phyloP scores from a whole-genome alignment of 1,140 invertebrate genomes.

The Cepaea nemoralis region DNA sequence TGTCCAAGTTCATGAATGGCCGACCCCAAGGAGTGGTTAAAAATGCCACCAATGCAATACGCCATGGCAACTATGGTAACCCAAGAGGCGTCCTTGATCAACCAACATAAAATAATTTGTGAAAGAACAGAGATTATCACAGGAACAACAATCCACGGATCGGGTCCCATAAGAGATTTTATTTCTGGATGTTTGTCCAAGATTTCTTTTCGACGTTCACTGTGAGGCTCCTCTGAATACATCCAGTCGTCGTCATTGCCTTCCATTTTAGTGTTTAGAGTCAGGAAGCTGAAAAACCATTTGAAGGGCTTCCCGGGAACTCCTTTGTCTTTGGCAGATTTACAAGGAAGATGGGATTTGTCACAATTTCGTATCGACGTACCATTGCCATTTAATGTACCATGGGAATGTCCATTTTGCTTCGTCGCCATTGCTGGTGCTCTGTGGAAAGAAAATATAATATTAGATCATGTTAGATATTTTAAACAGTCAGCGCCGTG shows the following conservation, averaged over 20 bases:
- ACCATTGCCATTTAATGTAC: background rate
- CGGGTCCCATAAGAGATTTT: conserved; percentile 70
- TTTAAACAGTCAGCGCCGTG: too few relatives aligned
- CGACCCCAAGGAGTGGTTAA: conserved; percentile 70
- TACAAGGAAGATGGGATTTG: background rate
- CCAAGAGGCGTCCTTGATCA: conserved; percentile 64
- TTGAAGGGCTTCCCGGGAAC: conserved; percentile 33
- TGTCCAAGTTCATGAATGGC: conserved; percentile 72
- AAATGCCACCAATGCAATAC: conserved; percentile 66
- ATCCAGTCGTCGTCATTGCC: conserved; percentile 56
- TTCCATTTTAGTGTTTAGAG: conserved; percentile 45
- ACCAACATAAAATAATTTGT: conserved; percentile 62
- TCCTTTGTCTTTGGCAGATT: background rate
- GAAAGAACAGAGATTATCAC: conserved; percentile 55
- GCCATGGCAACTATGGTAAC: conserved; percentile 58
- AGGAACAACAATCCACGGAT: conserved; percentile 63
- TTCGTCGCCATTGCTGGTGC: background rate
- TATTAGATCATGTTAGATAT: too few relatives aligned
- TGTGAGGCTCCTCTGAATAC: conserved; percentile 68
- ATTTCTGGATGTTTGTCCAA: conserved; percentile 71
- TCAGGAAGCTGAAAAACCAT: conserved; percentile 53
- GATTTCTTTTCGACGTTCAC: conserved; percentile 63
- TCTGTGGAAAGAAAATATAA: background rate
- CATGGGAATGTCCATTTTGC: background rate
- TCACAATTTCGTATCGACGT: background rate